Conservation (phyloP, 1,140 invertebrate species). For the Sitophilus oryzae region DNA sequence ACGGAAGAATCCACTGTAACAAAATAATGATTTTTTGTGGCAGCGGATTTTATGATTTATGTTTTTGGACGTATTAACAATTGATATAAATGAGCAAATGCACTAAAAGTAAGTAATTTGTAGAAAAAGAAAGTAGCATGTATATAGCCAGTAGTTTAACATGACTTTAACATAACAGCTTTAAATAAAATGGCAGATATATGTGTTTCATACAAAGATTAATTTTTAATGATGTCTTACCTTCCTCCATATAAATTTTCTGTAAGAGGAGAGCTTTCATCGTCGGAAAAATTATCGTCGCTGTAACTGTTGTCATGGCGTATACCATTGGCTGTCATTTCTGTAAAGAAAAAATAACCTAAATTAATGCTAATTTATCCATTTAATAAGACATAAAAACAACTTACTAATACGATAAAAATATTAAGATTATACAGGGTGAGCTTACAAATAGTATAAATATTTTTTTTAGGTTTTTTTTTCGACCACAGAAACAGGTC, state of each 20-base stretch:
- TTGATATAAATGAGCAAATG: too few species aligned
- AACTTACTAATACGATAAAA: too few species aligned
- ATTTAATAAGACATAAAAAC: neutral
- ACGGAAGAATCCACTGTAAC: too few species aligned
- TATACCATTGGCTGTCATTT: conserved; percentile 53
- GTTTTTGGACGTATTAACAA: too few species aligned
- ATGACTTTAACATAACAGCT: neutral
- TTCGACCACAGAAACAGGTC: too few species aligned
- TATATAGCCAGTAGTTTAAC: too few species aligned
- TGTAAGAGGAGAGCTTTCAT: conserved; percentile 75
- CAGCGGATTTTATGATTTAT: too few species aligned
- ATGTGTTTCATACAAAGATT: neutral
- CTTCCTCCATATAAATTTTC: conserved; percentile 81
- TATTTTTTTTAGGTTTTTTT: too few species aligned
- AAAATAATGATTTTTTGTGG: too few species aligned
- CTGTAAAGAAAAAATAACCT: conserved; percentile 40
- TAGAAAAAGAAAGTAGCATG: neutral
- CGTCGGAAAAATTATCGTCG: conserved; percentile 73
- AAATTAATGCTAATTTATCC: neutral
- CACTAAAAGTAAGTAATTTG: too few species aligned
- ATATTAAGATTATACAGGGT: too few species aligned
- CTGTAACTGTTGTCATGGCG: conserved; percentile 57
- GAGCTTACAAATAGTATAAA: too few species aligned
- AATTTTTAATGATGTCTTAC: conserved; percentile 49
- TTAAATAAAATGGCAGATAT: neutral